These are phyloP conservation scores for Archocentrus centrarchus DNA, from an alignment of 2,113 vertebrate genomes.

Conservation along the genomic window DNA sequence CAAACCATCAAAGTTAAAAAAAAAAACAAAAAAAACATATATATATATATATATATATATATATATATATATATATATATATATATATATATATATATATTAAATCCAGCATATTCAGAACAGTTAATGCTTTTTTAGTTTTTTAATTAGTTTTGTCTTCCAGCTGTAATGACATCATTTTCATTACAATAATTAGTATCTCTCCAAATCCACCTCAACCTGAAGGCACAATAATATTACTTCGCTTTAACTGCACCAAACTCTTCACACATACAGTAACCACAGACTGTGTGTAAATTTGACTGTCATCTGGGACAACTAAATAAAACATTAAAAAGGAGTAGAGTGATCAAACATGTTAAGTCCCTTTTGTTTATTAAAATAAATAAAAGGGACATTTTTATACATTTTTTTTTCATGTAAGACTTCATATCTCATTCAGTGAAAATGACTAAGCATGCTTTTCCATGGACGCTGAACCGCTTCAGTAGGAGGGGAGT, in stretches of 20 bases:
- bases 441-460: neutral
- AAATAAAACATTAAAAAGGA: neutral
- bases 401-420: neutral
- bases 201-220: neutral
- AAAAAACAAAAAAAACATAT: neutral
- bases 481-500: slow-evolving; percentile 18
- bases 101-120: neutral
- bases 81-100: too few species aligned
- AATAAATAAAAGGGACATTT: neutral
- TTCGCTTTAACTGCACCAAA: neutral
- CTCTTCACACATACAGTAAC: neutral
- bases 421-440: neutral
- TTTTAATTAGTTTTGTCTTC: neutral
- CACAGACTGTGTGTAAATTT: neutral
- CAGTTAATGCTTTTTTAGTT: neutral
- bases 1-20: neutral
- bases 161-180: neutral
- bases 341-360: neutral
- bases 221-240: too few species aligned
- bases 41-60: neutral
- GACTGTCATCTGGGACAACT: neutral
- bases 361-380: neutral
- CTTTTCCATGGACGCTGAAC: slow-evolving; percentile 10
- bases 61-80: too few species aligned
- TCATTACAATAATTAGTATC: neutral